Evolutionary conservation across 2,888 invertebrate species (phyloP), one percentile per base, ranked within the genome.

Genomic region (Brachynemurus nebulosus): DNA sequence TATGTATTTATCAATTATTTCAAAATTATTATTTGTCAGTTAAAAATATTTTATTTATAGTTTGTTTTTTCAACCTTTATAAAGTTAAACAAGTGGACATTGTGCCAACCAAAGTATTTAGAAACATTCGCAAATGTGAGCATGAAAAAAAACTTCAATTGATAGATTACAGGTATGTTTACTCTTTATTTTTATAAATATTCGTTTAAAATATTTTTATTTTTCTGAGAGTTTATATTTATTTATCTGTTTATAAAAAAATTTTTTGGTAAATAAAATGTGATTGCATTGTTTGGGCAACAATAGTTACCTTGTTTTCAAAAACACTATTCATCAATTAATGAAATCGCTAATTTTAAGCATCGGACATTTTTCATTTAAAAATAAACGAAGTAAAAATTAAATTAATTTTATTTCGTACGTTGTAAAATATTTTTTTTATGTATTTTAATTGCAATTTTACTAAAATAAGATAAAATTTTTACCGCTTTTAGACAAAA

Each of bases 51-150:
- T 12, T 12, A 30, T 30, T 30, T 12, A 2, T 30, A 30, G 14
- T 30, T 30, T 30, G 30, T 30, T 30, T 4, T 30, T 30, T 30
- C 30, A 30, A 30, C 30, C 27, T 30, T 30, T 30, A 30, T 30
- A 30, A 30, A 30, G 30, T 5, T 30, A 9, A 30, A 30, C 6
- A 5, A 30, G 30, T 30, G 30, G 30, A 30, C 30, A 30, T 30
- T 30, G 6, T 30, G 30, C 30, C 30, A 30, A 30, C 30, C 14
- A 30, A 11, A 30, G 11, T 30, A 30, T 30, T 12, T 30, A 30
- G 4, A 30, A 30, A 30, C 30, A 30, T 30, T 30, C 30, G 30
- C 30, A 30, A 30, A 30, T 30, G n/a, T 14, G 14, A 30, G 30
- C 14, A 30, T 30, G 30, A 30, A 30, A 11, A 30, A n/a, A 30